These are phyloP conservation scores for Anguilla rostrata DNA, from an alignment of 2,113 vertebrate genomes.

Conservation along the genomic window DNA sequence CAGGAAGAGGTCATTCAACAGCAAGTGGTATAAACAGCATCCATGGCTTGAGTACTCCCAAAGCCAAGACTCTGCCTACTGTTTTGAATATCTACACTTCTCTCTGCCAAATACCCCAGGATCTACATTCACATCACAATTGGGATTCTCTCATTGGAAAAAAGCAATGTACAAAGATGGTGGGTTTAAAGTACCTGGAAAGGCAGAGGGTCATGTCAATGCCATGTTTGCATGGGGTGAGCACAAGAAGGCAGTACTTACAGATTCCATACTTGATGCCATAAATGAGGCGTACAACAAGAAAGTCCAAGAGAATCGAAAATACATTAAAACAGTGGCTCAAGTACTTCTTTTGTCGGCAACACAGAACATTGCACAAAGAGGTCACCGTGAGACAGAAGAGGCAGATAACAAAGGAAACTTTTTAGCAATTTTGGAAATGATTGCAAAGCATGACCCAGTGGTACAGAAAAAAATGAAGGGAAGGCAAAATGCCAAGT, in stretches of 20 bases:
- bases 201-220: slow-evolving; percentile 9
- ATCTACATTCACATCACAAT: not conserved
- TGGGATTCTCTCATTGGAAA: slow-evolving; percentile 1
- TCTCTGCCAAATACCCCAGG: not conserved
- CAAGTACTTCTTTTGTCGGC: not conserved
- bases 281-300: not conserved
- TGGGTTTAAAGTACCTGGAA: not conserved
- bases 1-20: not conserved
- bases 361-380: too few species aligned
- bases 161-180: slow-evolving; percentile 21
- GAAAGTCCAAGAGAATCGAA: not conserved
- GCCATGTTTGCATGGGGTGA: slow-evolving; percentile 13
- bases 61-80: slow-evolving; percentile 8
- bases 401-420: too few species aligned
- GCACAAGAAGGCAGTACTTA: not conserved
- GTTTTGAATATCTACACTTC: slow-evolving; percentile 2
- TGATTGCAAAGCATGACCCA: too few species aligned
- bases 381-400: too few species aligned
- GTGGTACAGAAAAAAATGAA: too few species aligned
- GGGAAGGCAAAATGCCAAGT: too few species aligned
- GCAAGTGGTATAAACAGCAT: not conserved
- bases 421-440: too few species aligned
- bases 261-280: not conserved
- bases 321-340: not conserved
- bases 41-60: slow-evolving; percentile 17